Percentiles rank a stretch among this genome's conserved stretches.
Conservation (phyloP, 2,888 invertebrate species). For the Dynastes grantii region DNA sequence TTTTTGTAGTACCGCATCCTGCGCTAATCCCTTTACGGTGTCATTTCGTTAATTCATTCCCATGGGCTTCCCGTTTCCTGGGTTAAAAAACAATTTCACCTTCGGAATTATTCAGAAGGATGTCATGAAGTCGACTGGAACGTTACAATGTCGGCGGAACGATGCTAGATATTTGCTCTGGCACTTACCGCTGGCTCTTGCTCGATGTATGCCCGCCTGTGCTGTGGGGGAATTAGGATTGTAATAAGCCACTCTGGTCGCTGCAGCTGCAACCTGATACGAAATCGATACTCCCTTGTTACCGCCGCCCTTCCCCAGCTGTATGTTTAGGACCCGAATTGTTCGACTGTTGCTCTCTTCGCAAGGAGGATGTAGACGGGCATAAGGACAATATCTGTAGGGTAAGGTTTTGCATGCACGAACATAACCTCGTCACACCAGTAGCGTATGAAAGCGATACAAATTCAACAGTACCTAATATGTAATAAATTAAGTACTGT, state of each 20-base stretch:
- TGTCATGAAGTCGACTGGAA: neutral
- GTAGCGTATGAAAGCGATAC: neutral
- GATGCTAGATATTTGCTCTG: neutral
- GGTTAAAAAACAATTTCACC: neutral
- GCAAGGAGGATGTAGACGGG: neutral
- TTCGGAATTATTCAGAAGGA: neutral
- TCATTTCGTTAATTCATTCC: neutral
- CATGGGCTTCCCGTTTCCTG: neutral
- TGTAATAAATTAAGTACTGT: too few relatives aligned
- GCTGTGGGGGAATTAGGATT: conserved; percentile 14
- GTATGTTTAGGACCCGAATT: neutral
- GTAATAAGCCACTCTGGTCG: conserved; percentile 17
- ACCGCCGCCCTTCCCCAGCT: conserved; percentile 8
- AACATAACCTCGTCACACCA: neutral
- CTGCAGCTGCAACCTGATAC: conserved; percentile 47
- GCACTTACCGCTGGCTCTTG: neutral
- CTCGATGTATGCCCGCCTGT: neutral
- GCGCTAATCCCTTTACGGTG: neutral
- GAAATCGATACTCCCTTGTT: conserved; percentile 46
- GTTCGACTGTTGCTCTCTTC: neutral
- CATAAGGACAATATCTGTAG: neutral
- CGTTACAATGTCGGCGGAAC: conserved; percentile 1
- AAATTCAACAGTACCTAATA: too few relatives aligned
- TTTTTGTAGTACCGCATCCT: too few relatives aligned
- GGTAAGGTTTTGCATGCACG: neutral